phyloP scores from a whole-genome alignment of 2,888 invertebrate species.

The Hesperia comma region DNA sequence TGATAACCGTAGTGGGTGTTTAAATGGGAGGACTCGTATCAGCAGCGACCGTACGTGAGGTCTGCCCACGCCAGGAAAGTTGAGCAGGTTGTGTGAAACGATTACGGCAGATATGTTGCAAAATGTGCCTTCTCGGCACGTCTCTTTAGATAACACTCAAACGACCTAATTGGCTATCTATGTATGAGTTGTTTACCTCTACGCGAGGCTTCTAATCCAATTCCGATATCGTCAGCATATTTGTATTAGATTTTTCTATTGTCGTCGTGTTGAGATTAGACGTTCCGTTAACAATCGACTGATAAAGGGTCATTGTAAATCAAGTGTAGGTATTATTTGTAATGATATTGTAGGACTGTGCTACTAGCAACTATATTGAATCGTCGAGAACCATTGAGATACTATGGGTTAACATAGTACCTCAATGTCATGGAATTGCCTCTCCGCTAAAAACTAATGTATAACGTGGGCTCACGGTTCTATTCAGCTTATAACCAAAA shows the following conservation, averaged over 20 bases:
- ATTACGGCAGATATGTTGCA: not conserved
- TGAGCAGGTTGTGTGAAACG: constrained; percentile 15
- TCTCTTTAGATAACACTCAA: constrained; percentile 10
- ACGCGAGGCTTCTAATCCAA: constrained; percentile 9
- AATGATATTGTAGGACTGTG: too few relatives aligned
- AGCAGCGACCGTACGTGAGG: not conserved
- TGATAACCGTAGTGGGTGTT: not conserved
- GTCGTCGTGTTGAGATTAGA: not conserved
- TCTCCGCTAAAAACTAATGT: too few relatives aligned
- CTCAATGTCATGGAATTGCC: too few relatives aligned
- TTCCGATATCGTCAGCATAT: constrained; percentile 10
- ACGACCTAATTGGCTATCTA: constrained; percentile 14
- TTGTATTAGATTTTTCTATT: constrained; percentile 8
- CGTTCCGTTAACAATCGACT: not conserved
- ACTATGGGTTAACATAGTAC: too few relatives aligned
- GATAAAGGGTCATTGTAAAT: not conserved
- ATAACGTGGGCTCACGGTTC: too few relatives aligned
- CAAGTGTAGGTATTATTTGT: not conserved
- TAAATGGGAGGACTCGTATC: not conserved
- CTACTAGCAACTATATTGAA: too few relatives aligned
- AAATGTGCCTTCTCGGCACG: constrained; percentile 7
- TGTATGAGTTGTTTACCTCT: constrained; percentile 8
- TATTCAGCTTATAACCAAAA: too few relatives aligned
- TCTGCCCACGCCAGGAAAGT: not conserved
- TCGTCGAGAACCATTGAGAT: too few relatives aligned